Evolutionary conservation across 2,888 invertebrate genomes (phyloP).

Genomic region (Bugula neritina): DNA sequence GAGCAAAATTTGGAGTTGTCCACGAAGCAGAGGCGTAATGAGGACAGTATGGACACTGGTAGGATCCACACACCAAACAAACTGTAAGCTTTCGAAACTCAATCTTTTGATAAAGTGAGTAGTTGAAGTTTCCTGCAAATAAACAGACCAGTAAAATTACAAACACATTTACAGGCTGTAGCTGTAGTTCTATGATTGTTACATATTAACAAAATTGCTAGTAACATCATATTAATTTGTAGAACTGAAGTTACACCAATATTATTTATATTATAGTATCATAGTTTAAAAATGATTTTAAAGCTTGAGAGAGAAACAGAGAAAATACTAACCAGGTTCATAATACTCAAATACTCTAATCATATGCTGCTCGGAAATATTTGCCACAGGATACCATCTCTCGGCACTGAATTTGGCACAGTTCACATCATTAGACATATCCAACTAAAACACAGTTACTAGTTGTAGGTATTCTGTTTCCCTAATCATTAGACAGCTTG

Average conservation of each 20-base stretch:
- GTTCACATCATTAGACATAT: slow-evolving; percentile 45
- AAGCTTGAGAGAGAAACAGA: background rate
- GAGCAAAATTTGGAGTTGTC: slow-evolving; percentile 28
- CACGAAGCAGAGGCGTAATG: slow-evolving; percentile 48
- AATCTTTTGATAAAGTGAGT: slow-evolving; percentile 45
- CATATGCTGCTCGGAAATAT: slow-evolving; percentile 86
- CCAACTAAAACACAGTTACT: slow-evolving; percentile 21
- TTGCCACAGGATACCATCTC: slow-evolving; percentile 91
- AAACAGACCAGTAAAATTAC: too few relatives aligned
- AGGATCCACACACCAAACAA: slow-evolving; percentile 54
- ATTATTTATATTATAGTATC: too few relatives aligned
- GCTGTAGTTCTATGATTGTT: too few relatives aligned
- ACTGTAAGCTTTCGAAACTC: slow-evolving; percentile 50
- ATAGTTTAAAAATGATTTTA: too few relatives aligned
- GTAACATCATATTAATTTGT: too few relatives aligned
- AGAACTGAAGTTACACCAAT: too few relatives aligned
- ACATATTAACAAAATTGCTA: too few relatives aligned
- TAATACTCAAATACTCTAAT: slow-evolving; percentile 90
- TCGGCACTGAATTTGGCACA: slow-evolving; percentile 89
- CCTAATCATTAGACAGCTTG: too few relatives aligned
- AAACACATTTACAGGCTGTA: too few relatives aligned
- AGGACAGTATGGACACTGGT: slow-evolving; percentile 54
- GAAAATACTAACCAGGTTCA: slow-evolving; percentile 69
- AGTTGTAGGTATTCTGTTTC: too few relatives aligned
- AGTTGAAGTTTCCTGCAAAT: slow-evolving; percentile 47